These are phyloP conservation scores for Papilio demoleus DNA, from an alignment of 2,888 invertebrate species.

Conservation along the genomic window DNA sequence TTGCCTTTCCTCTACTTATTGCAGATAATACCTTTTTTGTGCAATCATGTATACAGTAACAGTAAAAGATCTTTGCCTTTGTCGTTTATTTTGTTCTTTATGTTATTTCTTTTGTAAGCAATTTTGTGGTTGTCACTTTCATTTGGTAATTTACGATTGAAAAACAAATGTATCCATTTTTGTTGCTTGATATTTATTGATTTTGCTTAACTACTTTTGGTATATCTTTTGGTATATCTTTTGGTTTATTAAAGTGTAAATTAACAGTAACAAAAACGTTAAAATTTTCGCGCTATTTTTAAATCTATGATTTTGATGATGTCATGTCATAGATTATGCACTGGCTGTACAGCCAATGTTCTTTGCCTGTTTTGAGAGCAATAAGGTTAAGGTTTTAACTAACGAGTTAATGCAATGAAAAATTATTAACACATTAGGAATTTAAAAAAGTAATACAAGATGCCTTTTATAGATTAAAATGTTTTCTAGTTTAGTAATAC, in stretches of 20 bases:
- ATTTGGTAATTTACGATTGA: constrained; percentile 19
- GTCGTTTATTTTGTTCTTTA: constrained; percentile 24
- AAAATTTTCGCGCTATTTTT: neutral
- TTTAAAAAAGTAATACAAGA: constrained; percentile 23
- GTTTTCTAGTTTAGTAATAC: constrained; percentile 18
- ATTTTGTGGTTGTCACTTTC: constrained; percentile 29
- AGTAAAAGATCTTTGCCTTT: constrained; percentile 30
- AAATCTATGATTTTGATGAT: neutral
- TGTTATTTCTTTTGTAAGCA: constrained; percentile 1
- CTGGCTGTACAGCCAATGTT: neutral
- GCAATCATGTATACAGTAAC: constrained; percentile 35
- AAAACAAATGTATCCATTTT: neutral
- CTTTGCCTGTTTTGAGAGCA: neutral
- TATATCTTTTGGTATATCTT: no score
- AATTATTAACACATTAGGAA: constrained; percentile 17
- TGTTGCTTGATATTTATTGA: neutral
- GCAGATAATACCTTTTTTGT: constrained; percentile 33
- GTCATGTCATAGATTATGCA: constrained; percentile 5
- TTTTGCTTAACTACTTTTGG: no score
- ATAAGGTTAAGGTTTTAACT: constrained; percentile 34
- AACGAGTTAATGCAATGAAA: constrained; percentile 1
- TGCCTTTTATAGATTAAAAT: constrained; percentile 25
- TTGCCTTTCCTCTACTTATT: constrained; percentile 31
- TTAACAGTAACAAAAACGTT: no score
- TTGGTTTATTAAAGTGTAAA: no score